A percentile compares a stretch with the other conserved stretches of the same genome.
Conservation (phyloP, 2,888 invertebrate species). For the Drosophila eohydei region DNA sequence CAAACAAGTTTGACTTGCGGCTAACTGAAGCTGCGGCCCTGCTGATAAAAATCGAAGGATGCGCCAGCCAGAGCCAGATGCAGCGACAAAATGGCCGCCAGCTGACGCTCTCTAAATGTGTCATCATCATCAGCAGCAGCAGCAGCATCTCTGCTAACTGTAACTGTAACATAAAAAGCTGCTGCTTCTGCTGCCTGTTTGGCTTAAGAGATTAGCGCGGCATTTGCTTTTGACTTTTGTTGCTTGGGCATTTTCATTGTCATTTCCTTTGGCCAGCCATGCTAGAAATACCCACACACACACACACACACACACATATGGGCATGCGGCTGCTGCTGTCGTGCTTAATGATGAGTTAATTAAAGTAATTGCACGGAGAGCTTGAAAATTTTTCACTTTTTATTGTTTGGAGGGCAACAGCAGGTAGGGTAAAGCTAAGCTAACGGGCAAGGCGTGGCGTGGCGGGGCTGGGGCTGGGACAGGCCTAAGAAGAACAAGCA, state of each 20-base stretch:
- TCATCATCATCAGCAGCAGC: slow-evolving; percentile 38
- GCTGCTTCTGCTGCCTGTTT: slow-evolving; percentile 23
- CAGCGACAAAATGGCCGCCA: slow-evolving; percentile 56
- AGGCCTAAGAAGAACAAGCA: not conserved
- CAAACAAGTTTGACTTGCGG: slow-evolving; percentile 65
- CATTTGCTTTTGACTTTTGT: slow-evolving; percentile 51
- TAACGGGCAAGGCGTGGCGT: slow-evolving; percentile 6
- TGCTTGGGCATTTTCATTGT: slow-evolving; percentile 67
- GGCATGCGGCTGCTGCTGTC: slow-evolving; percentile 40
- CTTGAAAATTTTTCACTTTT: slow-evolving; percentile 51
- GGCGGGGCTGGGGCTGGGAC: not conserved
- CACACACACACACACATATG: slow-evolving; percentile 14
- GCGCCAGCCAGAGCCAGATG: slow-evolving; percentile 27
- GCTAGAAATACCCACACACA: slow-evolving; percentile 33
- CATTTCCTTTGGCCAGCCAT: slow-evolving; percentile 59
- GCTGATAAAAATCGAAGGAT: slow-evolving; percentile 60
- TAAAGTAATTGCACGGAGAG: slow-evolving; percentile 74
- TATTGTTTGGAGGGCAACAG: slow-evolving; percentile 24
- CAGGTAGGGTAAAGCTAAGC: slow-evolving; percentile 39
- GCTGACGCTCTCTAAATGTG: slow-evolving; percentile 57
- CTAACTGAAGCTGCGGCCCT: slow-evolving; percentile 29
- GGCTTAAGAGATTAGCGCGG: slow-evolving; percentile 51
- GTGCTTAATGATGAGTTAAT: slow-evolving; percentile 78
- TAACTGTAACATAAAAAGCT: slow-evolving; percentile 49
- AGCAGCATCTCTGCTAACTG: slow-evolving; percentile 40